Conservation (phyloP, 2,888 invertebrate species). For the Aphidius colemani region DNA sequence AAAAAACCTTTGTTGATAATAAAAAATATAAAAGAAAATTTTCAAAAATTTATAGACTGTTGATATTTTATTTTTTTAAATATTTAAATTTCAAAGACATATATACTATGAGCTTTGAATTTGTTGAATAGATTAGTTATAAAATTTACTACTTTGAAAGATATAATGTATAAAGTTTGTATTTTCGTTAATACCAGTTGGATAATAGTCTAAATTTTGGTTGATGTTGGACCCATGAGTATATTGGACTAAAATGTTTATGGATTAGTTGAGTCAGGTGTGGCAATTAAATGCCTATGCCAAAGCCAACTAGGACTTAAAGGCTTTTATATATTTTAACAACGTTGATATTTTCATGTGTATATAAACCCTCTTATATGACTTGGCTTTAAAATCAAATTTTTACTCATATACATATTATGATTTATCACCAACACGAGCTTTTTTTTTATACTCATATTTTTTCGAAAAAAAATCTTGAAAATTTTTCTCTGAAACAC, state of each 20-base stretch:
- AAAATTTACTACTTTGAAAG: background rate
- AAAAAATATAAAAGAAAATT: too few relatives aligned
- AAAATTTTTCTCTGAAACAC: too few relatives aligned
- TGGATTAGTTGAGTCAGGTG: slow-evolving; percentile 24
- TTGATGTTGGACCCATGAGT: slow-evolving; percentile 4
- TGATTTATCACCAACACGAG: too few relatives aligned
- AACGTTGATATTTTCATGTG: background rate
- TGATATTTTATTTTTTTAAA: background rate
- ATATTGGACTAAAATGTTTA: slow-evolving; percentile 1
- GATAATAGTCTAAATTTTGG: slow-evolving; percentile 10
- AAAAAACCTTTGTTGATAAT: too few relatives aligned
- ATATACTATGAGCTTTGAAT: background rate
- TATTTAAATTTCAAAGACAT: background rate
- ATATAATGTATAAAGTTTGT: background rate
- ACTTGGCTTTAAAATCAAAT: too few relatives aligned
- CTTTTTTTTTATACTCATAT: too few relatives aligned
- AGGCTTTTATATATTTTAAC: slow-evolving; percentile 9
- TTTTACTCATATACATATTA: too few relatives aligned
- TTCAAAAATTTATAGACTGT: too few relatives aligned
- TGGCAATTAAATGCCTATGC: slow-evolving; percentile 12
- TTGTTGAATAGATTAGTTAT: background rate
- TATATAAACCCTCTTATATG: too few relatives aligned
- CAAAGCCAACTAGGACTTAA: slow-evolving; percentile 21
- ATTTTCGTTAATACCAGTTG: background rate
- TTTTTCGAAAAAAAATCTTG: too few relatives aligned